Evolutionary conservation across 2,797 vertebrate genomes (phyloP).

Genomic region (Cheirogaleus major): DNA sequence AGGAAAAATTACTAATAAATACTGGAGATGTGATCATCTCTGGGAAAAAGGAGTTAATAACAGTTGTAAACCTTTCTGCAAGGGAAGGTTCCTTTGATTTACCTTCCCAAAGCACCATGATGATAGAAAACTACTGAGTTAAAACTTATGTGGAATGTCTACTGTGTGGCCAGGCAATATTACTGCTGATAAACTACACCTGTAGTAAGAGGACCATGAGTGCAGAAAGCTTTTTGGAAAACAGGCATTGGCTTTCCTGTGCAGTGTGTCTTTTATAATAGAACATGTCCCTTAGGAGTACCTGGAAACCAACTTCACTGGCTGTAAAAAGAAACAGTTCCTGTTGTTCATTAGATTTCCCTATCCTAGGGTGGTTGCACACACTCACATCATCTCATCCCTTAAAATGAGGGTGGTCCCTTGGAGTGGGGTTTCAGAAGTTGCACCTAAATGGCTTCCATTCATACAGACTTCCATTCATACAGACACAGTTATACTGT

Average conservation of each 20-base stretch:
- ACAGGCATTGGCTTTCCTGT: not conserved
- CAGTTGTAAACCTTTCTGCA: not conserved
- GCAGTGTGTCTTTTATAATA: not conserved
- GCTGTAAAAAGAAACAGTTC: constrained; percentile 8
- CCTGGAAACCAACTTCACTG: not conserved
- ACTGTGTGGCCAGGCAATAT: not conserved
- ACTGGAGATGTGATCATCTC: not conserved
- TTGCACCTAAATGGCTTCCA: not conserved
- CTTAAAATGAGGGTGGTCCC: not conserved
- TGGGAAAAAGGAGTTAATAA: not conserved
- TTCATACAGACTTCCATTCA: not conserved
- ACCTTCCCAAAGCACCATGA: not conserved
- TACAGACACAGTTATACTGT: not conserved
- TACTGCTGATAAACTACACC: not conserved
- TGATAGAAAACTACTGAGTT: not conserved
- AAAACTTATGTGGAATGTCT: not conserved
- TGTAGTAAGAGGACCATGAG: not conserved
- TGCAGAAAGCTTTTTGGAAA: not conserved
- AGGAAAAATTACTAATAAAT: constrained; percentile 29
- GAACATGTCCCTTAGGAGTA: not conserved
- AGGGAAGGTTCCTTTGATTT: not conserved
- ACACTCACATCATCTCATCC: not conserved
- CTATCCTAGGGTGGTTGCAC: not conserved
- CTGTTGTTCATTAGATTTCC: not conserved
- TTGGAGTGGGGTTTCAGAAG: constrained; percentile 1